Conservation (phyloP, 2,113 vertebrate genomes). For the Brachyistius frenatus region DNA sequence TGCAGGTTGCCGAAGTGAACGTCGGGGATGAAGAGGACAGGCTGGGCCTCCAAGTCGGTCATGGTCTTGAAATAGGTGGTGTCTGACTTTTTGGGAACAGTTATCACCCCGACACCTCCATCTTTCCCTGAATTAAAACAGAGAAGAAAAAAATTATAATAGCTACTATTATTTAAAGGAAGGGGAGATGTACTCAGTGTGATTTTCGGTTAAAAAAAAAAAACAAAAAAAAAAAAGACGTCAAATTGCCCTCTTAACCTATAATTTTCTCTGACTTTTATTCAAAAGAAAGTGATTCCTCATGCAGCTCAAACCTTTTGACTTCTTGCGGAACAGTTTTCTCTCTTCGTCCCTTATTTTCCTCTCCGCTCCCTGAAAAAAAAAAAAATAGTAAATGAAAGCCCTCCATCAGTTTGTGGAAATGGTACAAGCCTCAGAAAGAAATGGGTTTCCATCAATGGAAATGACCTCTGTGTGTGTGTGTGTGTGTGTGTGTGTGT, state of each 20-base stretch:
- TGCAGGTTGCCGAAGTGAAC: constrained; percentile 98
- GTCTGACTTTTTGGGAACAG: constrained; percentile 90
- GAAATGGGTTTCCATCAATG: neutral
- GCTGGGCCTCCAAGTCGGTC: constrained; percentile 94
- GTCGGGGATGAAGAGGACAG: constrained; percentile 97
- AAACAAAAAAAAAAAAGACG: too few relatives aligned
- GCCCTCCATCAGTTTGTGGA: neutral
- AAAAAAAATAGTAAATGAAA: constrained; percentile 2
- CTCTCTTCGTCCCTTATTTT: constrained; percentile 98
- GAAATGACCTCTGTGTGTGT: neutral
- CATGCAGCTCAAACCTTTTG: constrained; percentile 86
- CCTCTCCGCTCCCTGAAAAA: constrained; percentile 92
- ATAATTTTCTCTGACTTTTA: neutral
- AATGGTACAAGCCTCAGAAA: neutral
- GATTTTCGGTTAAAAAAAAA: too few relatives aligned
- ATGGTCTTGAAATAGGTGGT: constrained; percentile 95
- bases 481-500: neutral
- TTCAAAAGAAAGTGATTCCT: neutral
- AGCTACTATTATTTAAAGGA: too few relatives aligned
- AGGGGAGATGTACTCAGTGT: too few relatives aligned
- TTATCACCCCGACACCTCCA: constrained; percentile 83
- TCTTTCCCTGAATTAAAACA: constrained; percentile 84
- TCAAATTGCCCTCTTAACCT: neutral
- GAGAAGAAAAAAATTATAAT: neutral
- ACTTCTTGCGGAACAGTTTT: constrained; percentile 95